These are phyloP conservation scores for Sebastes goodei DNA, from an alignment of 2,797 vertebrate genomes.

Conservation along the genomic window DNA sequence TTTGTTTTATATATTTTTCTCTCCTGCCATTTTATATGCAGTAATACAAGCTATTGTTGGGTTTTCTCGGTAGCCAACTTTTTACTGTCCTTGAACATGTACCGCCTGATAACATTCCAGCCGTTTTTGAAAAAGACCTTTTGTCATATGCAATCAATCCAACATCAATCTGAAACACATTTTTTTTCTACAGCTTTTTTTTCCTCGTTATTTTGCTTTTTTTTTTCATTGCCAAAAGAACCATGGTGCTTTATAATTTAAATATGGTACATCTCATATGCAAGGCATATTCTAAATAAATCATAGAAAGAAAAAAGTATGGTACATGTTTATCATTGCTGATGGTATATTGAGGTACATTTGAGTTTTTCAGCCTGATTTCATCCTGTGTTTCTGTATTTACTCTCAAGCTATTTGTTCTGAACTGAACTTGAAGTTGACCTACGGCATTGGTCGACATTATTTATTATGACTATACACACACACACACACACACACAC, in stretches of 20 bases:
- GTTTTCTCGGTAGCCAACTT: constrained; percentile 96
- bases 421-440: constrained; percentile 96
- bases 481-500: constrained; percentile 8
- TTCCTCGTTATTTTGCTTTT: constrained; percentile 60
- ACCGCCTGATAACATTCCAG: constrained; percentile 95
- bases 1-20: constrained; percentile 84
- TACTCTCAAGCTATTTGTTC: constrained; percentile 96
- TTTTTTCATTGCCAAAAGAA: constrained; percentile 91
- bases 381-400: constrained; percentile 87
- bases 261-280: constrained; percentile 96
- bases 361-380: constrained; percentile 89
- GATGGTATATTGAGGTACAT: constrained; percentile 94
- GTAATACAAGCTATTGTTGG: constrained; percentile 98
- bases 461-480: constrained; percentile 95
- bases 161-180: constrained; percentile 71
- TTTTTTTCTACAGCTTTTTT: constrained; percentile 63
- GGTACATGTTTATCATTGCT: constrained; percentile 89
- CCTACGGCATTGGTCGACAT: constrained; percentile 93
- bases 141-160: constrained; percentile 98
- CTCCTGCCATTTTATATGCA: constrained; percentile 99
- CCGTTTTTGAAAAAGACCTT: constrained; percentile 85
- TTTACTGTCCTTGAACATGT: constrained; percentile 88
- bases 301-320: constrained; percentile 84
- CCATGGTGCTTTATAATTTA: constrained; percentile 98
- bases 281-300: constrained; percentile 91